phyloP scores from a whole-genome alignment of 1,140 invertebrate genomes.

The Eupristina koningsbergeri region DNA sequence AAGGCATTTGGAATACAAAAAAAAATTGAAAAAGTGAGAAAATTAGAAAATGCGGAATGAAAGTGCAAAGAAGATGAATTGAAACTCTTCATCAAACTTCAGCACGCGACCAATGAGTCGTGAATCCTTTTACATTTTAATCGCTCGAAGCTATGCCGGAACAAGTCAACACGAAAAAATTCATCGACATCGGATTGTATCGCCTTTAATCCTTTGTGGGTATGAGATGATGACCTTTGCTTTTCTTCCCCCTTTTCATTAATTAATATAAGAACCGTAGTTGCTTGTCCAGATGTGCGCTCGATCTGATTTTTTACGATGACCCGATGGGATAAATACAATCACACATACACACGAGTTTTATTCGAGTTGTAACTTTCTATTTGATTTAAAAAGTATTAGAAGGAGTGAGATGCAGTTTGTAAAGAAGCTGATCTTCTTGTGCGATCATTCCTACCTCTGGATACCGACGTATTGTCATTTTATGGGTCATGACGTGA shows the following conservation, averaged over 20 bases:
- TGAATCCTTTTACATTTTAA: neutral
- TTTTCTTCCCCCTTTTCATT: neutral
- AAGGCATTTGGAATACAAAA: too few species aligned
- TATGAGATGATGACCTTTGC: neutral
- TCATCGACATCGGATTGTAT: neutral
- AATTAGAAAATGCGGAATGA: neutral
- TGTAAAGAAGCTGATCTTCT: neutral
- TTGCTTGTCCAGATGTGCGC: neutral
- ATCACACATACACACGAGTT: neutral
- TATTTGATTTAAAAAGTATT: conserved; percentile 8
- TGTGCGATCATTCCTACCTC: neutral
- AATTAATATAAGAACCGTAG: neutral
- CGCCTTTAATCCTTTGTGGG: neutral
- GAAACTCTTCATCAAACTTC: neutral
- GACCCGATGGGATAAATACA: neutral
- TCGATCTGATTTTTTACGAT: neutral
- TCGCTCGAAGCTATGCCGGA: neutral
- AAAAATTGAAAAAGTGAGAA: too few species aligned
- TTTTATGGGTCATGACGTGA: conserved; percentile 33
- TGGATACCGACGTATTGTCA: conserved; percentile 30
- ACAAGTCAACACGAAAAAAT: neutral
- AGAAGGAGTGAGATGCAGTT: neutral
- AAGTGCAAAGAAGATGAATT: neutral
- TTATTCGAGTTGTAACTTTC: conserved; percentile 37
- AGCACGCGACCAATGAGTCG: neutral